Evolutionary conservation across 1,140 invertebrate genomes (phyloP), one percentile per base, ranked within the genome.

Genomic region (Achroia grisella): DNA sequence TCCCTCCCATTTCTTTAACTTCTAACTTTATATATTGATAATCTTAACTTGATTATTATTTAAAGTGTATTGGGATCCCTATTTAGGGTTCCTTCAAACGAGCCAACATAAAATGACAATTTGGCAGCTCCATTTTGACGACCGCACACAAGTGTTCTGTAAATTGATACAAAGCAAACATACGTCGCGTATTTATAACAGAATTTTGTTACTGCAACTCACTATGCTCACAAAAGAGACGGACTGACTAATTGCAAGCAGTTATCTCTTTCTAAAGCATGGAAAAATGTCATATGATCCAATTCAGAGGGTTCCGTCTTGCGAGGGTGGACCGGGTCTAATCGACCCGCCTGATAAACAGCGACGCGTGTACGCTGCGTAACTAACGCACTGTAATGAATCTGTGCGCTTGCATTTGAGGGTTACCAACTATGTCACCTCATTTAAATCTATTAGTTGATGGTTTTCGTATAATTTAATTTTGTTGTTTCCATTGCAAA

Each of bases 331-430:
- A 64, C 44, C 45, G 52, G 51, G 51, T 57, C 54, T 52, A 67
- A 70, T 69, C 58, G 58, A 63, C 61, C 56, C 59, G 46, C 39
- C 52, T 59, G 71, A 66, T 78, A 74, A 77, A 78, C 54, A 70
- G 62, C 62, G 60, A 53, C 60, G 71, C 69, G 73, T 71, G 73
- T 58, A 61, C 61, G 53, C 58, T 60, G 73, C 56, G 56, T 75
- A 77, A 69, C 73, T 72, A 67, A 71, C 72, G 71, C 62, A 23
- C 44, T 53, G 60, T 67, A 73, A 78, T 76, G 71, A 78, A 77
- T 76, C 61, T 59, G 61, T 60, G 62, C 49, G 56, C 42, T 56
- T 67, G 62, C 65, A 63, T 59, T 70, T 71, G 71, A 67, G 68
- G 70, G 72, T 67, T 70, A 66, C 56, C 65, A 57, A 54, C 44